Conservation (phyloP, 1,140 invertebrate species). For the Elymnias hypermnestra region DNA sequence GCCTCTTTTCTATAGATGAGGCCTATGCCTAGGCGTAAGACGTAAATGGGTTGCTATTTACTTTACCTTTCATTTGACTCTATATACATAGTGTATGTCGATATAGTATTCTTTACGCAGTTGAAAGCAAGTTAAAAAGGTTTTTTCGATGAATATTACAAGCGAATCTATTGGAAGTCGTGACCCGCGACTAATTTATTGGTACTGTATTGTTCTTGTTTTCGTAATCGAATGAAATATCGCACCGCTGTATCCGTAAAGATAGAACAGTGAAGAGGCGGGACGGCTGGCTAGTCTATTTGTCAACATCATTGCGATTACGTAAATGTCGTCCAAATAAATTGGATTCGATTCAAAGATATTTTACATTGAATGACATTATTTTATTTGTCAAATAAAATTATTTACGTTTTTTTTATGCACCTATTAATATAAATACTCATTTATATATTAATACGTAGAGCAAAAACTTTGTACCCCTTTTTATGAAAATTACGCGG, state of each 20-base stretch:
- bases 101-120: too few relatives aligned
- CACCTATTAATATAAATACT: too few relatives aligned
- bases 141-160: constrained; percentile 1
- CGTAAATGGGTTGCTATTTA: too few relatives aligned
- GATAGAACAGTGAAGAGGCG: constrained; percentile 67
- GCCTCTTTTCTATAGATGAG: too few relatives aligned
- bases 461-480: too few relatives aligned
- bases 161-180: constrained; percentile 8
- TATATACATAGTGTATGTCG: too few relatives aligned
- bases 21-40: too few relatives aligned
- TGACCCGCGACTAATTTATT: constrained; percentile 31
- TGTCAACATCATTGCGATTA: constrained; percentile 73
- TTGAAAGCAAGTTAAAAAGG: too few relatives aligned
- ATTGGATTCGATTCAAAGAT: constrained; percentile 43
- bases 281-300: constrained; percentile 48
- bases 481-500: too few relatives aligned
- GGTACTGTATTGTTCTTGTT: constrained; percentile 36
- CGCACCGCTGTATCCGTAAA: constrained; percentile 47
- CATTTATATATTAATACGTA: too few relatives aligned
- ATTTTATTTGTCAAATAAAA: background rate
- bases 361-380: constrained; percentile 10
- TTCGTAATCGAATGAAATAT: constrained; percentile 57
- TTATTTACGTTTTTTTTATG: constrained; percentile 7
- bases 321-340: constrained; percentile 63
- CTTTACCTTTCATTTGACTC: too few relatives aligned